A percentile compares a stretch with the other conserved stretches of the same genome.
Conservation (phyloP, 2,888 invertebrate species). For the Coremacera marginata region DNA sequence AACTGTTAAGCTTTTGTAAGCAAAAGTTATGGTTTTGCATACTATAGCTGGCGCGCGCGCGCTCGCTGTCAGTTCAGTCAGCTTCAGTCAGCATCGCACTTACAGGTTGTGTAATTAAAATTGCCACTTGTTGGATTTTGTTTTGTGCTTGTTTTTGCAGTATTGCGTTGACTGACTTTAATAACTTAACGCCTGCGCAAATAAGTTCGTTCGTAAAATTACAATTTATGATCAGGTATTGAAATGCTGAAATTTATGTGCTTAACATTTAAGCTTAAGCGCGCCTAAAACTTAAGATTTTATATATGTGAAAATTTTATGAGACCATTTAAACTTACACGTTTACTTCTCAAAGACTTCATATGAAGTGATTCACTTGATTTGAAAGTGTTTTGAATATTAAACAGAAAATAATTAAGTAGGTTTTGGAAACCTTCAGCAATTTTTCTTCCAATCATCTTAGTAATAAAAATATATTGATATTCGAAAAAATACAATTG, state of each 20-base stretch:
- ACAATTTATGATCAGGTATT: slow-evolving; percentile 14
- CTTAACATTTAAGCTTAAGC: background rate
- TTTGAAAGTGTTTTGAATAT: too few relatives aligned
- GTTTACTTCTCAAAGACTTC: too few relatives aligned
- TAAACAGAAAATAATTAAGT: too few relatives aligned
- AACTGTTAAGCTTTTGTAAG: background rate
- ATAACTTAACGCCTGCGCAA: slow-evolving; percentile 22
- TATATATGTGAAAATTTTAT: too few relatives aligned
- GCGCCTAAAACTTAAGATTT: too few relatives aligned
- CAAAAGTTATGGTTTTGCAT: slow-evolving; percentile 13
- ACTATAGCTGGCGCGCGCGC: slow-evolving; percentile 1
- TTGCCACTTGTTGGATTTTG: slow-evolving; percentile 35
- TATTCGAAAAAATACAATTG: too few relatives aligned
- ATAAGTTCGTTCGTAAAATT: slow-evolving; percentile 18
- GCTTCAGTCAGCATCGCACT: background rate
- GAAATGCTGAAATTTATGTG: slow-evolving; percentile 9
- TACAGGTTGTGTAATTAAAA: slow-evolving; percentile 47
- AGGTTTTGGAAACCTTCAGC: too few relatives aligned
- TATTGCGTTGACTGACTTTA: background rate
- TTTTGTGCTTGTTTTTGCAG: slow-evolving; percentile 10
- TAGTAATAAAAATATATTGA: too few relatives aligned
- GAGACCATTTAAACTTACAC: too few relatives aligned
- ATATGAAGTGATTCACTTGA: too few relatives aligned
- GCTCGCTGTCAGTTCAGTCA: slow-evolving; percentile 3
- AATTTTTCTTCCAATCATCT: too few relatives aligned